Evolutionary conservation across 2,113 vertebrate species (phyloP), one percentile per base, ranked within the genome.

Genomic region (Carollia perspicillata): DNA sequence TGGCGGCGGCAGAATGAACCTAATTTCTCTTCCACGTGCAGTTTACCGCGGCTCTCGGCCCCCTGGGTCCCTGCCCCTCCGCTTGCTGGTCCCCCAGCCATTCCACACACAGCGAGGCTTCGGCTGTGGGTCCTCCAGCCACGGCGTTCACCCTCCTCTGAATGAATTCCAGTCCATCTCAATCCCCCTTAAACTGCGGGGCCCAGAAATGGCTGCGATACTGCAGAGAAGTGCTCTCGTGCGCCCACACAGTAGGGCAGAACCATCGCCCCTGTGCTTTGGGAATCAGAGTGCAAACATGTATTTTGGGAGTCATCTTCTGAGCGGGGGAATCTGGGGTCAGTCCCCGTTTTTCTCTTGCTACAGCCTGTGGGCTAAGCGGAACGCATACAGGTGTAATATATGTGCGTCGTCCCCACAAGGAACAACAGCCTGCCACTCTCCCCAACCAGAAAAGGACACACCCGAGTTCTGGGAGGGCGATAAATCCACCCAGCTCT

Each of bases 291-390:
- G 20, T 9, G 20, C 60, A 90, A 80, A 93, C n/a, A 28, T 69
- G 9, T 84, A 94, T 95, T 97, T 97, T 88, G 60, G 84, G 79
- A 90, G 68, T 88, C 81, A 58, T 90, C 55, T 37, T 78, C 93
- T 69, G 77, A 96, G 72, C 65, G 51, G 71, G 84, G 81, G 68
- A 87, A 77, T 55, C 58, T 77, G 55, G 88, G 71, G 94, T 96
- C 84, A 93, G 95, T 95, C 95, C 92, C 58, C 66, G 47, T 69
- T 95, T 81, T 8, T 60, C 66, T 75, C 86, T 63, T 42, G 75
- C n/a, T 68, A 51, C 23, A 55, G 37, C 72, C 42, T 51, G 28
- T 20, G 65, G 33, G 49, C 40, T 69, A 14, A 44, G 26, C 49
- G 51, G 22, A n/a, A 37, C 6, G 16, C 49, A 5, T 10, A 63